A percentile compares a stretch with the other conserved stretches of the same genome.
phyloP scores from a whole-genome alignment of 2,888 invertebrate genomes.

The Drosophila anceps region DNA sequence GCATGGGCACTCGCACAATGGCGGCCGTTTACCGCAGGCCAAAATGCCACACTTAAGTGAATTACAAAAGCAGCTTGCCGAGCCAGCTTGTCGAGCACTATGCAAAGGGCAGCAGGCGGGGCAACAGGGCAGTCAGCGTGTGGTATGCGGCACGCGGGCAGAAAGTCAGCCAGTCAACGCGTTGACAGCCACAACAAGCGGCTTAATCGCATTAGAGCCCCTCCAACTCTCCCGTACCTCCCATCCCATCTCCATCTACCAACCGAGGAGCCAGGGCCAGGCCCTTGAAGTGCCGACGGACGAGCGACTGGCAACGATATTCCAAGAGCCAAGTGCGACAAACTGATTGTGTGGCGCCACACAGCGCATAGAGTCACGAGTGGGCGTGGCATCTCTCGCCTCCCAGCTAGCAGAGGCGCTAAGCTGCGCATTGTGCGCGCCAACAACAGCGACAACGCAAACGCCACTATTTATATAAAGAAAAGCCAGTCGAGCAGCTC shows the following conservation, averaged over 20 bases:
- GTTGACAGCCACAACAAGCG: slow-evolving; percentile 83
- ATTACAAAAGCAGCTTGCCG: slow-evolving; percentile 77
- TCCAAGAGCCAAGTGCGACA: slow-evolving; percentile 69
- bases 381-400: slow-evolving; percentile 30
- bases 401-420: slow-evolving; percentile 36
- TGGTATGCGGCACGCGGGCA: slow-evolving; percentile 12
- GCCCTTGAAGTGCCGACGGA: slow-evolving; percentile 24
- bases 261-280: slow-evolving; percentile 5
- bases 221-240: not conserved
- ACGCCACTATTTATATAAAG: slow-evolving; percentile 77
- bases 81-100: slow-evolving; percentile 46
- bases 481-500: slow-evolving; percentile 53
- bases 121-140: not conserved
- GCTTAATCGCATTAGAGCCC: slow-evolving; percentile 81
- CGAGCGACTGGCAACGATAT: slow-evolving; percentile 17
- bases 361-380: slow-evolving; percentile 28
- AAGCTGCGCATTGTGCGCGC: slow-evolving; percentile 72
- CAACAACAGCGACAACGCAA: slow-evolving; percentile 42
- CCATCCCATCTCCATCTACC: not conserved
- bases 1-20: slow-evolving; percentile 55
- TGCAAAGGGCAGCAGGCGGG: not conserved
- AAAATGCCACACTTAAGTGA: slow-evolving; percentile 83
- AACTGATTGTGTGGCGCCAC: slow-evolving; percentile 75
- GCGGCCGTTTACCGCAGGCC: slow-evolving; percentile 76
- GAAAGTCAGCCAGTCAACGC: slow-evolving; percentile 75